Base-by-base conservation (phyloP, 2,797 vertebrate genomes). In the Pogonophryne albipinna region DNA sequence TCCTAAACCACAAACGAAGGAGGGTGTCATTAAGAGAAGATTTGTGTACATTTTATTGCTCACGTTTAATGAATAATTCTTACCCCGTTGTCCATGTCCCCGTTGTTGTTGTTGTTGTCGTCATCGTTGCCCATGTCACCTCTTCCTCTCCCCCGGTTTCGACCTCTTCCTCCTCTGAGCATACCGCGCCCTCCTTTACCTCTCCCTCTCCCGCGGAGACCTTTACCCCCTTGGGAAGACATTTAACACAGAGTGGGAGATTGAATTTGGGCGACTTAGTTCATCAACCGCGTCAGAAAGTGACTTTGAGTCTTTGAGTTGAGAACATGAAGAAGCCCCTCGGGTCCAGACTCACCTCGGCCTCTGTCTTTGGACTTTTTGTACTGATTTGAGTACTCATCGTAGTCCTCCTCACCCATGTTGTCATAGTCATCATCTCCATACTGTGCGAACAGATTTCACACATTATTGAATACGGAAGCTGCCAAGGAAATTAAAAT, bases 41-140 rank as follows among this genome's bases (percentile, higher is more conserved):
- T 38, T 23, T 2, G 6, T 42, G 10, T 41, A 0, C 34, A 10
- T 45, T 23, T 45, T 0, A 41, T 17, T 60, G 6, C 3, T 53
- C 7, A 38, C 9, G 12, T 59, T 20, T 49, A 23, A 34, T 9
- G 12, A 31, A n/a, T 3, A 55, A 31, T 53, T 1, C 94, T 94
- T 82, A 99, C 97, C 80, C 96, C 97, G 64, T 96, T 94, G 88
- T 99, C 97, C 3, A 98, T 95, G 0, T 99, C 97, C 2, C 97
- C 97, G 34, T 94, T 95, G 34, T 94, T 95, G 84, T 97, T 27
- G 27, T 27, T 27, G 27, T 27, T 27, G 27, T 27, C 97, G 0
- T 98, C 97, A 0, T 99, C 96, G 0, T 96, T 94, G 76, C 95
- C 92, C 6, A 94, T 95, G 0, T 96, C 95, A 2, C 95, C 95